phyloP scores from a whole-genome alignment of 2,888 invertebrate species.

The Scaptodrosophila latifasciaeformis region DNA sequence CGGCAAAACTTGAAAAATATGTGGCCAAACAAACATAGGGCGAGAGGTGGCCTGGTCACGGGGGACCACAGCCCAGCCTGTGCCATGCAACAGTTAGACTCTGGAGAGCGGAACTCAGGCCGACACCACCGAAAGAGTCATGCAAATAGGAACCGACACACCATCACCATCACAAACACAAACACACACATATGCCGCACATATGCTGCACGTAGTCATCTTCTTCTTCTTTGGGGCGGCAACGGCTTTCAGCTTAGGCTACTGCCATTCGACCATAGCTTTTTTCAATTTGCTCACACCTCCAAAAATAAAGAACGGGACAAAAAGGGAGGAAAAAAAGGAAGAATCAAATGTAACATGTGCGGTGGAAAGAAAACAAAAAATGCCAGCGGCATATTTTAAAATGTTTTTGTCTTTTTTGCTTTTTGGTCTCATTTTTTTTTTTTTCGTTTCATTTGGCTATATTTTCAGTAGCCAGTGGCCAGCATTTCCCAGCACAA shows the following conservation, averaged over 20 bases:
- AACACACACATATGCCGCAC: conserved; percentile 20
- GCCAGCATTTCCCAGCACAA: conserved; percentile 30
- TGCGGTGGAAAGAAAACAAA: not conserved
- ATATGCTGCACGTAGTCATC: conserved; percentile 53
- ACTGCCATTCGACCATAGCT: too few relatives aligned
- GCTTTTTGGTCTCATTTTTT: conserved; percentile 13
- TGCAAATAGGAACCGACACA: not conserved
- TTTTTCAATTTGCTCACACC: not conserved
- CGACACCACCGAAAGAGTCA: not conserved
- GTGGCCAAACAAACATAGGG: conserved; percentile 55
- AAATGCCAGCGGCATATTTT: conserved; percentile 49
- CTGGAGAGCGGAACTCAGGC: conserved; percentile 9
- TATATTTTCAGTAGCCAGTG: conserved; percentile 3
- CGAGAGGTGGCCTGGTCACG: conserved; percentile 17
- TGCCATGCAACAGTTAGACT: conserved; percentile 60
- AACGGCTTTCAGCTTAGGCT: conserved; percentile 47
- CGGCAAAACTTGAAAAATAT: conserved; percentile 67
- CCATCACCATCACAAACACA: not conserved
- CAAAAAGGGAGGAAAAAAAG: conserved; percentile 5
- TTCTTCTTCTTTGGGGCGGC: not conserved
- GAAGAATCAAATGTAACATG: not conserved
- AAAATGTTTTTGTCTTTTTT: conserved; percentile 25
- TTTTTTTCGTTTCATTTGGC: conserved; percentile 15
- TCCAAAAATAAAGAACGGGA: conserved; percentile 7
- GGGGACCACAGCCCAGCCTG: conserved; percentile 22